Percentiles rank a stretch among this genome's conserved stretches.
Evolutionary conservation across 2,113 vertebrate species (phyloP).

Genomic region (Pteronura brasiliensis): DNA sequence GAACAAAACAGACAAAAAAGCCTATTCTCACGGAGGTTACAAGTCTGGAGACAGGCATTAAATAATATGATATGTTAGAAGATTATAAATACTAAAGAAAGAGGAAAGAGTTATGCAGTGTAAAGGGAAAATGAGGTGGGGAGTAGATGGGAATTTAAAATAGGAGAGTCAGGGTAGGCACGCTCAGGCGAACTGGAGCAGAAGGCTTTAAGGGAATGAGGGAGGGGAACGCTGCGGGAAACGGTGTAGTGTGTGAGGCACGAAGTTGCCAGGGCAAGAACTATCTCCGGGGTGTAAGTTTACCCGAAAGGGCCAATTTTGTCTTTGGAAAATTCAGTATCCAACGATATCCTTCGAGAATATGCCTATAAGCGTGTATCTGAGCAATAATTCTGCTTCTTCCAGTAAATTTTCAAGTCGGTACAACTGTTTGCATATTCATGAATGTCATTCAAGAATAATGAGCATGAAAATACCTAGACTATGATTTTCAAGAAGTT

Average conservation of each 20-base stretch:
- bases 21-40: not conserved
- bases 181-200: not conserved
- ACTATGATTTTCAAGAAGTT: not conserved
- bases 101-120: not conserved
- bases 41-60: not conserved
- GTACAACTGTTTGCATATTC: not conserved
- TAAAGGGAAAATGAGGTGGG: not conserved
- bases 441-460: not conserved
- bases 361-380: not conserved
- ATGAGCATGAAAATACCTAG: not conserved
- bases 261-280: not conserved
- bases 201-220: not conserved
- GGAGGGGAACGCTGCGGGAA: not conserved
- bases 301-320: not conserved
- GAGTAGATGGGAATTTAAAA: not conserved
- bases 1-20: not conserved
- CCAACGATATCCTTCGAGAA: not conserved
- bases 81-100: not conserved
- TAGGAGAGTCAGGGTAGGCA: not conserved
- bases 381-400: not conserved
- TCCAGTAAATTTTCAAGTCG: not conserved
- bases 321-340: not conserved
- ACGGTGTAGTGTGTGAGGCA: too few species aligned
- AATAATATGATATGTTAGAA: not conserved
- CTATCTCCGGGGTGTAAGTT: not conserved